Evolutionary conservation across 2,113 vertebrate species (phyloP).

Genomic region (Macquaria ambigua): DNA sequence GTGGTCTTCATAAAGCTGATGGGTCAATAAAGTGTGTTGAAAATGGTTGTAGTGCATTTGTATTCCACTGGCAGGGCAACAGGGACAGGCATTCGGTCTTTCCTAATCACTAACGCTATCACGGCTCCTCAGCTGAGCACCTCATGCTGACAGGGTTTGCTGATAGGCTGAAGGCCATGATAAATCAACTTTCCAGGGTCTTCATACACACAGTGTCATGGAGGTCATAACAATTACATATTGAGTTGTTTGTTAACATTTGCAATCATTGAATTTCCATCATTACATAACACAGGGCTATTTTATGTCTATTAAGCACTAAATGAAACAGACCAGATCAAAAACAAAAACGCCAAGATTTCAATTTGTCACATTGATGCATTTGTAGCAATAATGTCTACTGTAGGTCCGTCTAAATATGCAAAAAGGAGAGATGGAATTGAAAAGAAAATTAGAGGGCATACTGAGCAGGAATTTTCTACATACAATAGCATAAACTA

Average conservation of each 20-base stretch:
- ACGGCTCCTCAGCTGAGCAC: background rate
- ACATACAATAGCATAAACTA: background rate
- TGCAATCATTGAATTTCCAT: background rate
- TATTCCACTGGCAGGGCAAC: slow-evolving; percentile 30
- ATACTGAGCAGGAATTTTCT: background rate
- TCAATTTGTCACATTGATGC: background rate
- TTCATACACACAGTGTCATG: slow-evolving; percentile 12
- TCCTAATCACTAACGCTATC: slow-evolving; percentile 41
- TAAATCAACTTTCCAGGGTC: slow-evolving; percentile 24
- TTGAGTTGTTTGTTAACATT: background rate
- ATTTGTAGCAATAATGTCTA: background rate
- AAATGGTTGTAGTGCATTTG: slow-evolving; percentile 12
- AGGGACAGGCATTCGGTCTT: background rate
- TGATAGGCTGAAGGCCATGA: slow-evolving; percentile 14
- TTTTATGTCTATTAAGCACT: background rate
- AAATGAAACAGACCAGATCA: background rate
- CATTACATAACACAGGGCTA: background rate
- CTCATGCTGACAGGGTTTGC: slow-evolving; percentile 10
- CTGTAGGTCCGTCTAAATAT: background rate
- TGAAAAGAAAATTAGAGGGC: background rate
- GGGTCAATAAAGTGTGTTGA: slow-evolving; percentile 24
- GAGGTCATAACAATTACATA: slow-evolving; percentile 1
- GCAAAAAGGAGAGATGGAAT: background rate
- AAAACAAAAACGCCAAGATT: slow-evolving; percentile 1
- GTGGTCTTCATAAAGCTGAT: background rate